Conservation (phyloP, 2,797 vertebrate genomes). For the Chelmon rostratus region DNA sequence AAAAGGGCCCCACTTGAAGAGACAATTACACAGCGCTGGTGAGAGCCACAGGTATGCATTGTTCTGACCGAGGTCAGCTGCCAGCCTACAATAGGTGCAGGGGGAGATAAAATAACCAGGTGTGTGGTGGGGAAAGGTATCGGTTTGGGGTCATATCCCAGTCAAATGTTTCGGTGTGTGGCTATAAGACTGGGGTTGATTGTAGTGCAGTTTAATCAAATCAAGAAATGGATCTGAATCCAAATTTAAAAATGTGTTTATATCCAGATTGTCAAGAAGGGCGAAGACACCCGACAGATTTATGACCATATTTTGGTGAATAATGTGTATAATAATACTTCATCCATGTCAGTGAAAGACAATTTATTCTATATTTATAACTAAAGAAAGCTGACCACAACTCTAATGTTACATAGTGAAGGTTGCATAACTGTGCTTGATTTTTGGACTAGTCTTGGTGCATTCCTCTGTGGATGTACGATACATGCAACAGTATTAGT, state of each 20-base stretch:
- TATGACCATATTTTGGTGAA: conserved; percentile 12
- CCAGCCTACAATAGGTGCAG: conserved; percentile 76
- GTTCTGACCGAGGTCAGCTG: conserved; percentile 81
- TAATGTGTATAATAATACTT: too few species aligned
- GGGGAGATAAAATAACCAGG: conserved; percentile 84
- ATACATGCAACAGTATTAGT: conserved; percentile 10
- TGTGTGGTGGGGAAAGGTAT: conserved; percentile 81
- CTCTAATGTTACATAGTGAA: background rate
- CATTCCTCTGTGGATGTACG: background rate
- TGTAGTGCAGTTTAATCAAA: conserved; percentile 26
- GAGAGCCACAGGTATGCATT: conserved; percentile 85
- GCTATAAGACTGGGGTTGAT: conserved; percentile 18
- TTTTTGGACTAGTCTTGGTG: background rate
- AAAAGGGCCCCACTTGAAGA: conserved; percentile 78
- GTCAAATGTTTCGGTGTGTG: conserved; percentile 71
- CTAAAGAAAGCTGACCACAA: background rate
- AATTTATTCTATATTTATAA: conserved; percentile 4
- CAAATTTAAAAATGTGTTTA: conserved; percentile 6
- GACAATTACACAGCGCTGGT: conserved; percentile 79
- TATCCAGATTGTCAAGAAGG: background rate
- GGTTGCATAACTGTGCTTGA: background rate
- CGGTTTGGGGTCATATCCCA: conserved; percentile 81
- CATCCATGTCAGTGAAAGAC: background rate
- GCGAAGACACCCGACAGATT: background rate
- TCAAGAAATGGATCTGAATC: conserved; percentile 24